Conservation (phyloP, 2,113 vertebrate genomes). For the Anolis carolinensis region DNA sequence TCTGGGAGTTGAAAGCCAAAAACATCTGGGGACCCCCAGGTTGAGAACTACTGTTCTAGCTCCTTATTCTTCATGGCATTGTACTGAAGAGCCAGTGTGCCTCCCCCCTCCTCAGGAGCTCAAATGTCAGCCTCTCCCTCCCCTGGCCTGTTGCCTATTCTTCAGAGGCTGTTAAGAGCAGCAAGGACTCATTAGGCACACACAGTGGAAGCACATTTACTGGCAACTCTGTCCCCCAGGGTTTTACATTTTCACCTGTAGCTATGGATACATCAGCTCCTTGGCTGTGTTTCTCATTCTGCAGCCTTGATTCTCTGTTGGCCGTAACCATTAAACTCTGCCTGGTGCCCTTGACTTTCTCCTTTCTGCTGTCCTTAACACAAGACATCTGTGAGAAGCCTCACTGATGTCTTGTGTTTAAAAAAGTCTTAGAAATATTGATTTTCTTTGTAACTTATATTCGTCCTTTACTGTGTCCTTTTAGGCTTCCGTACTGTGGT, state of each 20-base stretch:
- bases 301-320: neutral
- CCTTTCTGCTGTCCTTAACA: neutral
- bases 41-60: no score
- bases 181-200: neutral
- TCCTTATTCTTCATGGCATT: neutral
- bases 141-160: neutral
- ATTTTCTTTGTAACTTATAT: neutral
- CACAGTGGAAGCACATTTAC: conserved; percentile 5
- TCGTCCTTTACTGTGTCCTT: conserved; percentile 46
- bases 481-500: conserved; percentile 90
- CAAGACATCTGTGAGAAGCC: no score
- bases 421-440: neutral
- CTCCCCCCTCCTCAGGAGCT: neutral
- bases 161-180: neutral
- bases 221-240: neutral
- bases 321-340: neutral
- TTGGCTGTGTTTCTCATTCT: neutral
- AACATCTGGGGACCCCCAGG: no score
- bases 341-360: neutral
- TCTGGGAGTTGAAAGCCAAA: no score
- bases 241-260: neutral
- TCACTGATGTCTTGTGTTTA: neutral
- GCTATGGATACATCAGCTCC: neutral
- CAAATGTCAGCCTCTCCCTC: neutral
- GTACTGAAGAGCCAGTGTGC: neutral